Conservation (phyloP, 2,113 vertebrate species). For the Psilopogon haemacephalus region DNA sequence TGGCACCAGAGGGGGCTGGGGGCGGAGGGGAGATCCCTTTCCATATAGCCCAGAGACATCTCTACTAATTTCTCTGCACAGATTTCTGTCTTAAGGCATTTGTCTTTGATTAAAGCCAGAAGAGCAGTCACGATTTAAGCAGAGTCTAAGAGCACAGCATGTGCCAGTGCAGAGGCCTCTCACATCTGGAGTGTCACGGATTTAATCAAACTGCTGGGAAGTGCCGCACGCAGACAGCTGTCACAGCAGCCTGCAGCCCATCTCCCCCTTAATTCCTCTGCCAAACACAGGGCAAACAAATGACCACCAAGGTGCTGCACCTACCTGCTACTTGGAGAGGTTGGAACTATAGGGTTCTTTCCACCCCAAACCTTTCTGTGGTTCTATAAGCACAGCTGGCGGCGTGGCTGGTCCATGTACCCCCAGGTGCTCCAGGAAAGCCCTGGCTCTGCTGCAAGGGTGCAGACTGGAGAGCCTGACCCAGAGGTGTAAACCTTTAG, state of each 20-base stretch:
- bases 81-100: constrained; percentile 68
- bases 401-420: rapidly evolving
- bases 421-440: background rate
- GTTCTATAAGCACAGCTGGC: background rate
- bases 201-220: constrained; percentile 72
- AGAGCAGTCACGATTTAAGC: constrained; percentile 71
- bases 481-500: background rate
- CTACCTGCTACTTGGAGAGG: no score
- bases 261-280: constrained; percentile 59
- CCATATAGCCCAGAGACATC: background rate
- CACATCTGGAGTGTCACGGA: constrained; percentile 67
- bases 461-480: background rate
- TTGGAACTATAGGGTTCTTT: no score
- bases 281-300: constrained; percentile 34
- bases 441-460: background rate
- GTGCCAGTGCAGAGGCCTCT: constrained; percentile 5
- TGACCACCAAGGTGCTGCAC: constrained; percentile 41
- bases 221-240: constrained; percentile 63
- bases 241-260: constrained; percentile 37
- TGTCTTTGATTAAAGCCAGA: constrained; percentile 73
- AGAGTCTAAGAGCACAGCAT: constrained; percentile 52
- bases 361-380: no score
- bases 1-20: background rate
- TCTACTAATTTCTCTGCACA: constrained; percentile 62
- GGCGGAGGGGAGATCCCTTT: background rate